Percentiles rank a stretch among this genome's conserved stretches.
Evolutionary conservation across 2,113 vertebrate species (phyloP).

Genomic region (Macquaria ambigua): DNA sequence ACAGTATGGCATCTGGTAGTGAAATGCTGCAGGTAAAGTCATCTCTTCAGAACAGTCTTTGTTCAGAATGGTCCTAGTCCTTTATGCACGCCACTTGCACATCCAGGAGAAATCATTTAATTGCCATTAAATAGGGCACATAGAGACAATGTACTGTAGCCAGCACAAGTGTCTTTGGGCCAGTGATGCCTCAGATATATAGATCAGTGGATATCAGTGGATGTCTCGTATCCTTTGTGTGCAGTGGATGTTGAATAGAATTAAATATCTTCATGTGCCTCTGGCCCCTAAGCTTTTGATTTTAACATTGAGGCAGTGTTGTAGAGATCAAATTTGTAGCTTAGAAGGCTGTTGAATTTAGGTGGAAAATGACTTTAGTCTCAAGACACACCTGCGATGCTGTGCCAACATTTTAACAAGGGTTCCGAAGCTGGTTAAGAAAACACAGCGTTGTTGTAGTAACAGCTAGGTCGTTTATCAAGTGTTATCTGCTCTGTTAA

Average conservation of each 20-base stretch:
- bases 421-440: constrained; percentile 29
- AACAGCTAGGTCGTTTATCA: constrained; percentile 57
- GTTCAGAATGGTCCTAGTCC: neutral
- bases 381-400: constrained; percentile 32
- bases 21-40: neutral
- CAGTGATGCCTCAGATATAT: constrained; percentile 14
- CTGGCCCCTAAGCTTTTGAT: neutral
- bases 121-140: constrained; percentile 34
- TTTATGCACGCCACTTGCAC: constrained; percentile 7
- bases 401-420: constrained; percentile 56
- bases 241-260: constrained; percentile 30
- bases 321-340: constrained; percentile 23
- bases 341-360: constrained; percentile 25
- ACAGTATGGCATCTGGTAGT: neutral
- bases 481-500: constrained; percentile 44
- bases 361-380: constrained; percentile 38
- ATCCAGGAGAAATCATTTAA: constrained; percentile 40
- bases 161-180: constrained; percentile 28
- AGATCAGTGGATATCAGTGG: neutral
- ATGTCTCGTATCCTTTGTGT: constrained; percentile 6
- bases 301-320: constrained; percentile 6
- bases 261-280: constrained; percentile 9
- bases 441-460: constrained; percentile 18
- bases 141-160: neutral
- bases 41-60: neutral